Percentiles rank a stretch among this genome's conserved stretches.
These are phyloP conservation scores for Halcyon smyrnensis DNA, from an alignment of 2,797 vertebrate genomes.

Conservation along the genomic window DNA sequence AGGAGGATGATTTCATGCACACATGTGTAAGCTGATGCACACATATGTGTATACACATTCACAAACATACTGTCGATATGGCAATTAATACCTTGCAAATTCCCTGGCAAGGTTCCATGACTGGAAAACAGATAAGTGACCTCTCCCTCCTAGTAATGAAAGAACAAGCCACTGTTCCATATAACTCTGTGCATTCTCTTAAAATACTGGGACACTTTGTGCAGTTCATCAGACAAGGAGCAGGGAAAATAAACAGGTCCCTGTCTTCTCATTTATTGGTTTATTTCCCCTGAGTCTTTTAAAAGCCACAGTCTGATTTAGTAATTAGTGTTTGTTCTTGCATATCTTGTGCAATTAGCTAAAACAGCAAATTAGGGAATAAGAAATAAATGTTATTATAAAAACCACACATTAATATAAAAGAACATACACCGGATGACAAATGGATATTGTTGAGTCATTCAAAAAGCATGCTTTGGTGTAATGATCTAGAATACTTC, in stretches of 20 bases:
- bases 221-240: neutral
- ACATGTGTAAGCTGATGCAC: accelerated
- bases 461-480: neutral
- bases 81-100: neutral
- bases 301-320: slow-evolving; percentile 31
- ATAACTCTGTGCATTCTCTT: neutral
- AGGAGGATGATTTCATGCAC: neutral
- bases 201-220: neutral
- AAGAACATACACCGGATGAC: neutral
- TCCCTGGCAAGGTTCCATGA: neutral
- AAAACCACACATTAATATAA: neutral
- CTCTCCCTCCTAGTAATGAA: neutral
- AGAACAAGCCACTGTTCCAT: neutral
- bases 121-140: neutral
- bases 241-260: slow-evolving; percentile 22
- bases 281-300: slow-evolving; percentile 58
- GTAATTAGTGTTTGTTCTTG: slow-evolving; percentile 46
- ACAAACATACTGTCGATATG: neutral
- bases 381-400: slow-evolving; percentile 19
- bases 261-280: neutral
- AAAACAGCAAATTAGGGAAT: slow-evolving; percentile 46
- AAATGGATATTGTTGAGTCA: slow-evolving; percentile 9
- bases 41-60: accelerated
- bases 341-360: slow-evolving; percentile 53
- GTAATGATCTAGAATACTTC: slow-evolving; percentile 6